Percentiles rank a stretch among this genome's conserved stretches.
Conservation (phyloP, 2,888 invertebrate genomes). For the Leptopilina myrica region DNA sequence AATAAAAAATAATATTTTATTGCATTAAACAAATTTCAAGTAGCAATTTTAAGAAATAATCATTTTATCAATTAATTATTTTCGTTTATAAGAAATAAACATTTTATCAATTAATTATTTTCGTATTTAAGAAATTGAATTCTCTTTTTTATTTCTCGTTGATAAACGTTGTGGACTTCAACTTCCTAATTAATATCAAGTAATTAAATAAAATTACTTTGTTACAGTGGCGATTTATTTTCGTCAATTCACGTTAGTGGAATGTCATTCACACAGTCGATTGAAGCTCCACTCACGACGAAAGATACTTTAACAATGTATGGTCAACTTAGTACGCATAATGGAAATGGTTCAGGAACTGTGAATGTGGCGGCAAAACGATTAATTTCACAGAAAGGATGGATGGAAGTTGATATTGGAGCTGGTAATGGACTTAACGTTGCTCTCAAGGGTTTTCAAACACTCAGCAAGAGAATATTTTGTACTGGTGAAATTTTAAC, state of each 20-base stretch:
- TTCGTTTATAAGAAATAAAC: too few species aligned
- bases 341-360: slow-evolving; percentile 91
- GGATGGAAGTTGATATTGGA: slow-evolving; percentile 91
- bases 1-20: too few species aligned
- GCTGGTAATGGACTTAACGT: slow-evolving; percentile 90
- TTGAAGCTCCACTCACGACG: slow-evolving; percentile 93
- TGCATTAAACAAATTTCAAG: too few species aligned
- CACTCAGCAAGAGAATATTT: slow-evolving; percentile 85
- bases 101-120: too few species aligned
- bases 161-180: too few species aligned
- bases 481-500: slow-evolving; percentile 86
- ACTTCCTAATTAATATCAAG: too few species aligned
- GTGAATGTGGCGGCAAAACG: slow-evolving; percentile 87
- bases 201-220: too few species aligned
- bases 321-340: slow-evolving; percentile 89
- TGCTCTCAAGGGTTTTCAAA: slow-evolving; percentile 88
- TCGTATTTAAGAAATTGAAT: too few species aligned
- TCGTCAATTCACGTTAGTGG: slow-evolving; percentile 93
- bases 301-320: slow-evolving; percentile 91
- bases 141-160: too few species aligned
- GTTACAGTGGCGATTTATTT: slow-evolving; percentile 77
- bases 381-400: slow-evolving; percentile 89
- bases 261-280: slow-evolving; percentile 94
- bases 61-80: too few species aligned
- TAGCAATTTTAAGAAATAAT: too few species aligned